A percentile compares a stretch with the other conserved stretches of the same genome.
Conservation (phyloP, 2,888 invertebrate species). For the Eustalomyia histrio region DNA sequence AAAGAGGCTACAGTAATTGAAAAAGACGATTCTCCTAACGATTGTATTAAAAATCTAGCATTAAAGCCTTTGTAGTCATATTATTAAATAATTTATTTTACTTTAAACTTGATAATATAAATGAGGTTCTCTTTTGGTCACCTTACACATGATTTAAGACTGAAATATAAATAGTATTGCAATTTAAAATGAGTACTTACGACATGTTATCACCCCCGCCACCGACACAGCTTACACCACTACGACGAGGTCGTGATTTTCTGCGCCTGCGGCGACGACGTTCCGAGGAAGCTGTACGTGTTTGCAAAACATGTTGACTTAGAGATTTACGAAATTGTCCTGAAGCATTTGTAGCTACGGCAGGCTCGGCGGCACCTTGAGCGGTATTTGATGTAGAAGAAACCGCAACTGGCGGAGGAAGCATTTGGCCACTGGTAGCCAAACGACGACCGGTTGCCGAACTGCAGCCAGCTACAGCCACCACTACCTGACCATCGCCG, state of each 20-base stretch:
- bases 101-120: no score
- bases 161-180: no score
- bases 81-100: no score
- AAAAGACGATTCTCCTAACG: no score
- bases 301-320: conserved; percentile 77
- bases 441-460: conserved; percentile 78
- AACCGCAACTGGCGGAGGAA: conserved; percentile 3
- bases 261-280: conserved; percentile 76
- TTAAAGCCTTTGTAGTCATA: no score
- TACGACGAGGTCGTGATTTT: conserved; percentile 77
- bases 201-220: conserved; percentile 75
- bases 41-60: no score
- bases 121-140: no score
- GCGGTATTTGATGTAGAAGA: not conserved
- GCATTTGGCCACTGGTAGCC: conserved; percentile 73
- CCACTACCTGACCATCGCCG: conserved; percentile 76
- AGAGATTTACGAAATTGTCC: conserved; percentile 74
- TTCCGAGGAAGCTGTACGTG: conserved; percentile 78
- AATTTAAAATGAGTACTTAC: conserved; percentile 68
- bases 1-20: no score
- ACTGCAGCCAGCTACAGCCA: conserved; percentile 76
- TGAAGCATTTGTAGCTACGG: conserved; percentile 44
- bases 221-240: conserved; percentile 75
- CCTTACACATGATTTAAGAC: no score
- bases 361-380: conserved; percentile 33